Conservation (phyloP, 2,797 vertebrate species). For the Tragelaphus eurycerus region DNA sequence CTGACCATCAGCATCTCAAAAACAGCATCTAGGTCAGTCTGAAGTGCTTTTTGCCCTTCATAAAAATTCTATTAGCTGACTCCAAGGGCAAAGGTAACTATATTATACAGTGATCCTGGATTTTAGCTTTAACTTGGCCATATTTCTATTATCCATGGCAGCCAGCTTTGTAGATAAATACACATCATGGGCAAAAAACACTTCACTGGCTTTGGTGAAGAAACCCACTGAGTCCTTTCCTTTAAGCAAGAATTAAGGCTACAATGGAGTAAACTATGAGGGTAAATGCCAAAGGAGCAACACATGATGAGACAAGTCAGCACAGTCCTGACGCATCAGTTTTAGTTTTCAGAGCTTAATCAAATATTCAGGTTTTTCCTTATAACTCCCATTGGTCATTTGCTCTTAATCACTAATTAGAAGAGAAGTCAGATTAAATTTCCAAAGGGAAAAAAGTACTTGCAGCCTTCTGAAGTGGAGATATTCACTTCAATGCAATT, state of each 20-base stretch:
- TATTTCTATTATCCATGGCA: neutral
- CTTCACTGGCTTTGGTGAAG: neutral
- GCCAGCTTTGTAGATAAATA: neutral
- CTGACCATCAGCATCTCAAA: neutral
- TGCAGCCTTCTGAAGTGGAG: neutral
- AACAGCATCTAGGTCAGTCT: neutral
- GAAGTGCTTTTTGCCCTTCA: neutral
- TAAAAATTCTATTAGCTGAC: neutral
- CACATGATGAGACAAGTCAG: no score
- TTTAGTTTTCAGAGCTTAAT: neutral
- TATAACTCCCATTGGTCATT: neutral
- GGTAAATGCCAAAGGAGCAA: neutral
- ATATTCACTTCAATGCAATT: neutral
- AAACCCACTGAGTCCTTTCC: neutral
- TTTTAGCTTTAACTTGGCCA: neutral
- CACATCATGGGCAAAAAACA: neutral
- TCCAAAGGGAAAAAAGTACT: neutral
- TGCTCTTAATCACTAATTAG: conserved; percentile 57
- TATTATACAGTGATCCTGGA: neutral
- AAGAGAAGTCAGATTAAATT: conserved; percentile 13
- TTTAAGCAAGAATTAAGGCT: neutral
- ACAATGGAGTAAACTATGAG: neutral
- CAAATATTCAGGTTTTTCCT: neutral
- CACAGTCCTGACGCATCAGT: neutral
- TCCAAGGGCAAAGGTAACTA: neutral